phyloP scores from a whole-genome alignment of 1,140 invertebrate genomes.

The Chironomus striatipennis region DNA sequence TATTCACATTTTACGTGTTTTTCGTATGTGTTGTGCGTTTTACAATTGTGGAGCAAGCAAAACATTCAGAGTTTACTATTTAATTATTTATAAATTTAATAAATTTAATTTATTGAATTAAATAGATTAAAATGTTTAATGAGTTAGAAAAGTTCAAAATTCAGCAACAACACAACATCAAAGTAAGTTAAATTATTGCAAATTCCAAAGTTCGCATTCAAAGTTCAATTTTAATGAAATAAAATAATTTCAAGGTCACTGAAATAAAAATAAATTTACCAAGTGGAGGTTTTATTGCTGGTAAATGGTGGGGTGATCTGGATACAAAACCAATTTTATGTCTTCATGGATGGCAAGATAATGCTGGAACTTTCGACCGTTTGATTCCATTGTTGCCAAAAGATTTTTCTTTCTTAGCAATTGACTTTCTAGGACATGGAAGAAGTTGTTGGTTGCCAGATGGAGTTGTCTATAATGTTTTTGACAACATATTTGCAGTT shows the following conservation, averaged over 20 bases:
- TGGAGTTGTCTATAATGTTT: slow-evolving; percentile 25
- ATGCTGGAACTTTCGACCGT: slow-evolving; percentile 51
- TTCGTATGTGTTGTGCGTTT: no score
- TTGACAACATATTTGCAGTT: slow-evolving; percentile 28
- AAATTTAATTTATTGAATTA: background rate
- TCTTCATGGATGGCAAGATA: slow-evolving; percentile 52
- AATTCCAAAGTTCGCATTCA: no score
- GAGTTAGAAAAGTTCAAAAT: background rate
- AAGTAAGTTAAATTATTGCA: background rate
- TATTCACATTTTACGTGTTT: no score
- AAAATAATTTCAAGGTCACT: background rate
- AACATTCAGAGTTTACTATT: background rate
- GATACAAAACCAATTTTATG: slow-evolving; percentile 41
- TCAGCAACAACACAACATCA: background rate
- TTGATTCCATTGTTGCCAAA: slow-evolving; percentile 47
- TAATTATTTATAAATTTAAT: background rate
- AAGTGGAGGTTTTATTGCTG: background rate
- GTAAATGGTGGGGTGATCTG: slow-evolving; percentile 47
- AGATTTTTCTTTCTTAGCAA: slow-evolving; percentile 50
- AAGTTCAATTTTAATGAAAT: background rate
- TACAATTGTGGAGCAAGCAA: no score
- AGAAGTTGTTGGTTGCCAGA: background rate
- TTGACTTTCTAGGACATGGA: slow-evolving; percentile 50
- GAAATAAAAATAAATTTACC: slow-evolving; percentile 25
- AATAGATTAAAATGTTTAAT: background rate